These are phyloP conservation scores for Herpetotheres cachinnans DNA, from an alignment of 2,113 vertebrate species.

Conservation along the genomic window DNA sequence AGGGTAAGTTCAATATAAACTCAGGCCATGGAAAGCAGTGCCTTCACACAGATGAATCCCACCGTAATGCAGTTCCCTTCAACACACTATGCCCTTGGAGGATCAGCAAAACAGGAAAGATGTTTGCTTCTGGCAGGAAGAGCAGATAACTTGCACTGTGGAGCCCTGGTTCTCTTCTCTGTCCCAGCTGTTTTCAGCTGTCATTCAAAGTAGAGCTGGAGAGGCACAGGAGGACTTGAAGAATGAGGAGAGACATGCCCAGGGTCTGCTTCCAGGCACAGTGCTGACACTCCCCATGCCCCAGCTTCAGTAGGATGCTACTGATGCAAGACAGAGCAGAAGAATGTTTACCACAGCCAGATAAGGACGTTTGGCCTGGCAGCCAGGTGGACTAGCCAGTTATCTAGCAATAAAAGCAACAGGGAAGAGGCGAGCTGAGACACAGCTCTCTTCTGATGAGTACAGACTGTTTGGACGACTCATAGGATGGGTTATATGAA, in stretches of 20 bases:
- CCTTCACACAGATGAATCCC: background rate
- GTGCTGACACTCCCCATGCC: background rate
- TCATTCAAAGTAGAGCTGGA: background rate
- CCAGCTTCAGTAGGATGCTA: background rate
- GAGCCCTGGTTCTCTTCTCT: constrained; percentile 6
- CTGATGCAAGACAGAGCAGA: background rate
- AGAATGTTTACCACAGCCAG: background rate
- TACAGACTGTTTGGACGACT: background rate
- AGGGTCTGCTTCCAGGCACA: background rate
- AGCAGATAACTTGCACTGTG: background rate
- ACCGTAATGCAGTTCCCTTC: background rate
- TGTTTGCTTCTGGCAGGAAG: background rate
- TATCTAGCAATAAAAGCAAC: background rate
- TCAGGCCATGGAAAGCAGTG: background rate
- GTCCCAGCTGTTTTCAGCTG: background rate
- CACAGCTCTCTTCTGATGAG: background rate
- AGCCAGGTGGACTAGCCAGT: background rate
- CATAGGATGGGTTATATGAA: background rate
- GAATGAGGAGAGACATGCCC: background rate
- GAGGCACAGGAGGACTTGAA: background rate
- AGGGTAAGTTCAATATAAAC: background rate
- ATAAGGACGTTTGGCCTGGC: background rate
- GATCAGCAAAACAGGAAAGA: background rate
- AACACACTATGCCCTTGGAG: background rate
- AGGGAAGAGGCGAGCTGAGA: background rate